Percentiles rank a stretch among this genome's conserved stretches.
These are phyloP conservation scores for Eledone cirrhosa DNA, from an alignment of 2,888 invertebrate species.

Conservation along the genomic window DNA sequence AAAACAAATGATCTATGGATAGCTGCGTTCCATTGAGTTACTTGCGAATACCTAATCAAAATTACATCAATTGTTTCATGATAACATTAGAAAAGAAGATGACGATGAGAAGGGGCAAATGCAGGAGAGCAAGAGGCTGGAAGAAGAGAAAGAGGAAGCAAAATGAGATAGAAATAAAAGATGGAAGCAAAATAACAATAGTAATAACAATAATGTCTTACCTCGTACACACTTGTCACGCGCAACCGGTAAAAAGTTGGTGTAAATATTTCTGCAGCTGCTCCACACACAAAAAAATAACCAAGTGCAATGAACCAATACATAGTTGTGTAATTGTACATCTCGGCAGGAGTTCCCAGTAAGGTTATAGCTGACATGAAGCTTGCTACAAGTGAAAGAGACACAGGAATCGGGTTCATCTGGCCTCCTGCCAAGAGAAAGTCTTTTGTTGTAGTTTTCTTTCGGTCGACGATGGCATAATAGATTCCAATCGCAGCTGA, in stretches of 20 bases:
- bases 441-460: conserved; percentile 51
- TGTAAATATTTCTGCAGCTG: conserved; percentile 55
- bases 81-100: too few relatives aligned
- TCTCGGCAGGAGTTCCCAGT: conserved; percentile 63
- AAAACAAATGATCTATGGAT: too few relatives aligned
- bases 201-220: conserved; percentile 35
- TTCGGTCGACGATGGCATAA: conserved; percentile 58
- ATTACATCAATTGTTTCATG: too few relatives aligned
- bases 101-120: too few relatives aligned
- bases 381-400: conserved; percentile 63
- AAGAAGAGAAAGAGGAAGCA: too few relatives aligned
- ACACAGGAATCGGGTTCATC: conserved; percentile 63
- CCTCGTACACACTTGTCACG: conserved; percentile 59
- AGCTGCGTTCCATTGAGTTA: too few relatives aligned
- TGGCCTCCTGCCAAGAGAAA: conserved; percentile 61
- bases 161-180: too few relatives aligned
- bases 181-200: too few relatives aligned
- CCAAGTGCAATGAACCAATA: conserved; percentile 58
- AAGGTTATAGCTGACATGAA: conserved; percentile 66
- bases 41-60: too few relatives aligned
- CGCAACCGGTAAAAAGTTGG: conserved; percentile 55
- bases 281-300: conserved; percentile 60
- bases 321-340: conserved; percentile 63
- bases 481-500: conserved; percentile 60
- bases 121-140: too few relatives aligned